Percentiles rank a stretch among this genome's conserved stretches.
These are phyloP conservation scores for Aradus depressus DNA, from an alignment of 2,888 invertebrate species.

Conservation along the genomic window DNA sequence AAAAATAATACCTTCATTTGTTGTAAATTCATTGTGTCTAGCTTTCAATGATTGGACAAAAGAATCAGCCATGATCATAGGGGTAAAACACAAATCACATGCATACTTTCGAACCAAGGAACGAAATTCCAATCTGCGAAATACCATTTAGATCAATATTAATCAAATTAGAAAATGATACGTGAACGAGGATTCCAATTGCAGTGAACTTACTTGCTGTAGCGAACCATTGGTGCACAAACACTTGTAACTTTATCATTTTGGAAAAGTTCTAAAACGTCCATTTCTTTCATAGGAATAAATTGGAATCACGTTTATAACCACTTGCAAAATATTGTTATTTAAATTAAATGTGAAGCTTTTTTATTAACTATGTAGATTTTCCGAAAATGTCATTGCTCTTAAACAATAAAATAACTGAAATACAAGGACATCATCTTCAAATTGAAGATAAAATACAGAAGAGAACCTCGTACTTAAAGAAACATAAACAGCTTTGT, in stretches of 20 bases:
- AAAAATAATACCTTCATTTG: slow-evolving; percentile 41
- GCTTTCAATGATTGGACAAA: slow-evolving; percentile 83
- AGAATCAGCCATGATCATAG: slow-evolving; percentile 93
- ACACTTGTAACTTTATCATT: slow-evolving; percentile 56
- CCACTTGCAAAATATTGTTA: too few relatives aligned
- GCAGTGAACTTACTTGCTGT: slow-evolving; percentile 55
- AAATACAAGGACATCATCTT: too few relatives aligned
- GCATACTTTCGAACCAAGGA: slow-evolving; percentile 63
- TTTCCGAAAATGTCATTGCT: too few relatives aligned
- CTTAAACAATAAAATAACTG: too few relatives aligned
- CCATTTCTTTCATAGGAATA: slow-evolving; percentile 28
- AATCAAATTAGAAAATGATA: slow-evolving; percentile 3
- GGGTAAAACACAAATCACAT: slow-evolving; percentile 84
- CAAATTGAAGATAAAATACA: too few relatives aligned
- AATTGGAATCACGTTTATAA: too few relatives aligned
- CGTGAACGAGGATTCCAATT: background rate
- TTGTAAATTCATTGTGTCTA: slow-evolving; percentile 68
- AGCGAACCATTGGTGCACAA: slow-evolving; percentile 94
- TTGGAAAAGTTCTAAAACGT: slow-evolving; percentile 55
- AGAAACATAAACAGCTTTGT: too few relatives aligned
- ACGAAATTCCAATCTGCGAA: slow-evolving; percentile 60
- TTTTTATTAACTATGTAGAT: too few relatives aligned
- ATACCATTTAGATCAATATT: background rate
- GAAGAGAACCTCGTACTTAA: too few relatives aligned
- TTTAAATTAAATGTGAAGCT: too few relatives aligned